Evolutionary conservation across 2,797 vertebrate genomes (phyloP).

Genomic region (Acestrorhynchus altus): DNA sequence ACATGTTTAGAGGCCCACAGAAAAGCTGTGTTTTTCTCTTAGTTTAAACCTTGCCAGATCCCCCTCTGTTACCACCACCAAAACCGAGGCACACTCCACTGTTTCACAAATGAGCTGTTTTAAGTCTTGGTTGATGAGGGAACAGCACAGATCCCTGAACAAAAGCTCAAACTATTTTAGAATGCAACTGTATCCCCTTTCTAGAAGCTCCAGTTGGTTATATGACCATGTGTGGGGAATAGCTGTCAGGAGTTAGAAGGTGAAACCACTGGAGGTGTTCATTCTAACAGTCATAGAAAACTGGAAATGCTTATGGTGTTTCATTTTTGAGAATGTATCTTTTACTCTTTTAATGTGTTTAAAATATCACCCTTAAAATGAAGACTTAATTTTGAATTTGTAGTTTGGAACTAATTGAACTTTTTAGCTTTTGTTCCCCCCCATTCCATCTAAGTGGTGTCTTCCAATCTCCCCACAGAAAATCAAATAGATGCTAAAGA

Average conservation of each 20-base stretch:
- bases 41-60: background rate
- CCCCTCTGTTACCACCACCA: background rate
- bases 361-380: background rate
- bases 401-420: constrained; percentile 6
- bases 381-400: background rate
- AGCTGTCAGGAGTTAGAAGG: constrained; percentile 22
- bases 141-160: constrained; percentile 56
- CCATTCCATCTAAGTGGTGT: constrained; percentile 57
- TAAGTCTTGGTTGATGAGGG: constrained; percentile 68
- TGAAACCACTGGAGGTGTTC: constrained; percentile 27
- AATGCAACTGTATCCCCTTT: constrained; percentile 58
- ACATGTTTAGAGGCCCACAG: background rate
- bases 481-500: constrained; percentile 92
- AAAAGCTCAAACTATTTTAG: constrained; percentile 71
- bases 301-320: background rate
- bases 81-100: background rate
- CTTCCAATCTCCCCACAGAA: constrained; percentile 77
- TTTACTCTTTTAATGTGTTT: background rate
- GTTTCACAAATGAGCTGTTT: constrained; percentile 62
- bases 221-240: constrained; percentile 67
- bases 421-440: constrained; percentile 26
- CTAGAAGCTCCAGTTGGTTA: constrained; percentile 64
- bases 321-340: background rate
- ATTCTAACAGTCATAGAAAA: background rate
- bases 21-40: background rate